These are phyloP conservation scores for Eumerus sabulonum DNA, from an alignment of 2,888 invertebrate genomes.

Conservation along the genomic window DNA sequence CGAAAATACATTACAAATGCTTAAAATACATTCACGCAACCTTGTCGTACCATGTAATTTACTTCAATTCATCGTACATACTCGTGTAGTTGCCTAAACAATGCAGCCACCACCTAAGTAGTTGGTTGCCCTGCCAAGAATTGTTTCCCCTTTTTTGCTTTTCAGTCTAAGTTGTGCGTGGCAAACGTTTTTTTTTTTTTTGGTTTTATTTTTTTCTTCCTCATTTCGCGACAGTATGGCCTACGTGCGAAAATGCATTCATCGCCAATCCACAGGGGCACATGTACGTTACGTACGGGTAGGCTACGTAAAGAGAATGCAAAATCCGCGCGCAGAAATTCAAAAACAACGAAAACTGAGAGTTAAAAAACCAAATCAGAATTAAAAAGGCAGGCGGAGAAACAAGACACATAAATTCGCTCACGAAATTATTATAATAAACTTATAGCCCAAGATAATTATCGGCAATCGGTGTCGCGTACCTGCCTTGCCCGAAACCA, in stretches of 20 bases:
- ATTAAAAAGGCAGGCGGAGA: background rate
- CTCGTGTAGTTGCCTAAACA: conserved; percentile 36
- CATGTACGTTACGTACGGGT: too few relatives aligned
- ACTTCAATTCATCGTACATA: conserved; percentile 12
- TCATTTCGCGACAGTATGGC: conserved; percentile 70
- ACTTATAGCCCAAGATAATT: conserved; percentile 35
- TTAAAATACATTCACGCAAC: conserved; percentile 31
- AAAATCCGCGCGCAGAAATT: conserved; percentile 30
- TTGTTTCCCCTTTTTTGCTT: too few relatives aligned
- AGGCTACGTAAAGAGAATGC: background rate
- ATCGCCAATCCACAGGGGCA: conserved; percentile 43
- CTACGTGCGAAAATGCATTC: conserved; percentile 78
- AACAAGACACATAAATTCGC: conserved; percentile 38
- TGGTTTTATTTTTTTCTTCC: conserved; percentile 15
- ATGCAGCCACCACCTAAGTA: background rate
- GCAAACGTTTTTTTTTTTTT: background rate
- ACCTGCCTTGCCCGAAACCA: background rate
- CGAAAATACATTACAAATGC: too few relatives aligned
- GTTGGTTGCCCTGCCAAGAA: too few relatives aligned
- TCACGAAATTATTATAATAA: conserved; percentile 43
- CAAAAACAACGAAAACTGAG: conserved; percentile 2
- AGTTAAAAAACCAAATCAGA: conserved; percentile 15
- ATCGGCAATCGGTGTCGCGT: conserved; percentile 3
- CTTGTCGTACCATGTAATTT: conserved; percentile 46
- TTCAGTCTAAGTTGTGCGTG: background rate